These are phyloP conservation scores for Centropyge bicolor DNA, from an alignment of 2,797 vertebrate genomes.

Conservation along the genomic window DNA sequence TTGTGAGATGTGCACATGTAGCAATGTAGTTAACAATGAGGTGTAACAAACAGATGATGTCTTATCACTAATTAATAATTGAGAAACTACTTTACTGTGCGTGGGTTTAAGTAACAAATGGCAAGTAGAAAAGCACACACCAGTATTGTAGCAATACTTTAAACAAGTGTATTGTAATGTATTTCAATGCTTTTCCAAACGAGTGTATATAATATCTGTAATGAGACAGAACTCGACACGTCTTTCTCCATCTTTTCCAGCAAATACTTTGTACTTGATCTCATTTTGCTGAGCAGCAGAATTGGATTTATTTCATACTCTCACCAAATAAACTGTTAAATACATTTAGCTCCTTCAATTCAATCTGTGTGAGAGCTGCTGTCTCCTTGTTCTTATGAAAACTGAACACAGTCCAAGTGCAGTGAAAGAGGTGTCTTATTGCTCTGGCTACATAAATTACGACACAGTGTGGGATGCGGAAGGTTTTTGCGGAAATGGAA, in stretches of 20 bases:
- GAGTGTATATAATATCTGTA: slow-evolving; percentile 7
- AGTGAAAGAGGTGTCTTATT: slow-evolving; percentile 73
- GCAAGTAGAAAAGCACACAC: background rate
- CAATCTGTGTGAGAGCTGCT: slow-evolving; percentile 81
- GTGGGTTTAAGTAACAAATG: background rate
- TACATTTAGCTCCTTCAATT: slow-evolving; percentile 76
- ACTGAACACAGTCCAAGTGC: slow-evolving; percentile 70
- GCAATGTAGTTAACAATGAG: background rate
- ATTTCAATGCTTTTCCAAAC: slow-evolving; percentile 20
- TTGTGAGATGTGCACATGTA: background rate
- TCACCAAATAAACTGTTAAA: slow-evolving; percentile 77
- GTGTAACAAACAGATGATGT: too few species aligned
- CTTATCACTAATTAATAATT: too few species aligned
- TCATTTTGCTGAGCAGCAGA: slow-evolving; percentile 45
- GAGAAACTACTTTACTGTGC: too few species aligned
- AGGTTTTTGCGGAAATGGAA: slow-evolving; percentile 41
- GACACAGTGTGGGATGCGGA: slow-evolving; percentile 23
- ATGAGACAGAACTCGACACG: slow-evolving; percentile 15
- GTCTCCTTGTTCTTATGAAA: slow-evolving; percentile 56
- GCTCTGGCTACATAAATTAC: slow-evolving; percentile 64
- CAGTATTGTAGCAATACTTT: background rate
- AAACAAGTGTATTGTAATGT: slow-evolving; percentile 13
- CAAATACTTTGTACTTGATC: slow-evolving; percentile 29
- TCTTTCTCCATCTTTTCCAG: slow-evolving; percentile 52
- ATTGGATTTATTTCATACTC: slow-evolving; percentile 78